These are phyloP conservation scores for Hormaphis cornu DNA, from an alignment of 1,140 invertebrate species.

Conservation along the genomic window DNA sequence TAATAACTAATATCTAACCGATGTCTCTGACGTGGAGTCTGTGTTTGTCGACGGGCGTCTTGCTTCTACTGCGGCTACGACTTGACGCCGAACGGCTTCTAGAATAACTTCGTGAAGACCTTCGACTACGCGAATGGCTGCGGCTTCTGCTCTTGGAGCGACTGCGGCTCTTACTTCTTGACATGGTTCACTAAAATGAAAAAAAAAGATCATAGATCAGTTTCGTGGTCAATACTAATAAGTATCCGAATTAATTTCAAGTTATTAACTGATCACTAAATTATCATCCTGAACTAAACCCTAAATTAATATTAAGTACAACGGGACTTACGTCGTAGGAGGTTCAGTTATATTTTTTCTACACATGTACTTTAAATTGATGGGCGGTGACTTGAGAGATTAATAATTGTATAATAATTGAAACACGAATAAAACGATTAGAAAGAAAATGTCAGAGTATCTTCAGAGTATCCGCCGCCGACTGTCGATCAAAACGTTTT, in stretches of 20 bases:
- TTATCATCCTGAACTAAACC: not conserved
- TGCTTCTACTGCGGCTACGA: conserved; percentile 27
- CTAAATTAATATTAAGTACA: not conserved
- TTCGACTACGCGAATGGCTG: conserved; percentile 28
- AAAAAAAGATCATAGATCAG: not conserved
- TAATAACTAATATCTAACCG: conserved; percentile 26
- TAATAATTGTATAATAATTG: no score
- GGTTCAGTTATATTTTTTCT: conserved; percentile 1
- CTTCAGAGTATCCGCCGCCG: no score
- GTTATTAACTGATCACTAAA: not conserved
- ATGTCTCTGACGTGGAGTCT: conserved; percentile 33
- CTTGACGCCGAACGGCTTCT: conserved; percentile 21
- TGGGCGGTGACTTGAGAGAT: not conserved
- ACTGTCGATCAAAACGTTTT: no score
- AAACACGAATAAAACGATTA: no score
- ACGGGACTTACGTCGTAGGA: not conserved
- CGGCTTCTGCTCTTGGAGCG: conserved; percentile 31
- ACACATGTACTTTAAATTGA: conserved; percentile 7
- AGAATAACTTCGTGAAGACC: conserved; percentile 28
- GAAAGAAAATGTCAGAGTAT: no score
- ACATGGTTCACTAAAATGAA: conserved; percentile 5
- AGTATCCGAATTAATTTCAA: not conserved
- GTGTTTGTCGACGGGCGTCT: conserved; percentile 29
- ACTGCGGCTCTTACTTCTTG: conserved; percentile 30
- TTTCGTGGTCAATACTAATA: no score